Evolutionary conservation across 2,888 invertebrate species (phyloP), one percentile per base, ranked within the genome.

Genomic region (Galerucella pusilla): DNA sequence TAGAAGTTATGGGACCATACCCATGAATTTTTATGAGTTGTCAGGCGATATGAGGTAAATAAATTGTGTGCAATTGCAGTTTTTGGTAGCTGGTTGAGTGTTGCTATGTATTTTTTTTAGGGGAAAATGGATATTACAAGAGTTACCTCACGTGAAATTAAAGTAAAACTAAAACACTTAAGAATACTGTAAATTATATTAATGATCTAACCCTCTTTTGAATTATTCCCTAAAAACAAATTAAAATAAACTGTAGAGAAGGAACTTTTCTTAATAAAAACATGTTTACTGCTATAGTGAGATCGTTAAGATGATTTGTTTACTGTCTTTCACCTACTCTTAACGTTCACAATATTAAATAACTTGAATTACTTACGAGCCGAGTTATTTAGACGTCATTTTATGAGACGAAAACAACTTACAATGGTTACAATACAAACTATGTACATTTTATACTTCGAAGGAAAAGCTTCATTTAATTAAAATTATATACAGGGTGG

Each of bases 1-100:
- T 59, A 59, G 72, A 66, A 72, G 66, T 67, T 66, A 67, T 67
- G 72, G 72, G 68, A 63, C 45, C 61, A 59, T 71, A 54, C 63
- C 64, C 61, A 68, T 71, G 68, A 75, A 71, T 71, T 75, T 75
- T 75, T 75, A 75, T 75, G 71, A 63, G 61, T 64, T 67, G 68
- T 61, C 66, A 60, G 12, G 72, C 72, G 72, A 59, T 72, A 66
- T 49, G 25, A 59, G 59, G 60, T 66, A 71, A 71, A 77, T 77
- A 74, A 75, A 75, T 78, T 66, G 64, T 66, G 35, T 65, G 49
- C 60, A 66, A 66, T 71, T 66, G 72, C 59, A 42, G 65, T 63
- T 63, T 42, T 63, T 35, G 35, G 35, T 61, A 61, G 61, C 4
- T 35, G 16, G 14, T 42, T 42, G n/a, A 63, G 35, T 42, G n/a